A percentile compares a stretch with the other conserved stretches of the same genome.
These are phyloP conservation scores for Micromussa lordhowensis DNA, from an alignment of 92 coral and sea anemone genomes.

Conservation along the genomic window DNA sequence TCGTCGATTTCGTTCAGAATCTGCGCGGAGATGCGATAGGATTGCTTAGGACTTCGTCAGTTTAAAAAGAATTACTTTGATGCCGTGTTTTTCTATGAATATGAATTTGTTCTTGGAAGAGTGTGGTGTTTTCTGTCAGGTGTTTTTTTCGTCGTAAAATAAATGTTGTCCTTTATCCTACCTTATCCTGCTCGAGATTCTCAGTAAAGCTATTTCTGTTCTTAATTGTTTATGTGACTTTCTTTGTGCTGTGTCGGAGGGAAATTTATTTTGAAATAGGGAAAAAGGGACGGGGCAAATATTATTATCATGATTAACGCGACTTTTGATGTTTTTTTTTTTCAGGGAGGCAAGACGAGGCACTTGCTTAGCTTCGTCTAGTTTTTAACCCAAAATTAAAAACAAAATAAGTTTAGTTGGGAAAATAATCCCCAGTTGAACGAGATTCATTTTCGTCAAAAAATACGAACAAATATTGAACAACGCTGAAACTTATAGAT, in stretches of 20 bases:
- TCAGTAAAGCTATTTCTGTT: slow-evolving; percentile 6
- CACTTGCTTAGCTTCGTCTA: no score
- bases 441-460: no score
- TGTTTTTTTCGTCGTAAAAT: slow-evolving; percentile 10
- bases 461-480: no score
- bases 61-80: slow-evolving; percentile 22
- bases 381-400: no score
- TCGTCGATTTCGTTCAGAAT: neutral
- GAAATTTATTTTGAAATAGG: no score
- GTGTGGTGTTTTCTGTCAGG: slow-evolving; percentile 31
- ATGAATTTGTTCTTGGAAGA: neutral
- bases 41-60: slow-evolving; percentile 6
- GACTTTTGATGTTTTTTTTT: no score
- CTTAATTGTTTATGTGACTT: slow-evolving; percentile 28
- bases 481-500: no score
- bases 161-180: slow-evolving; percentile 29
- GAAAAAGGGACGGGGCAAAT: no score
- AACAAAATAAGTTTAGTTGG: no score
- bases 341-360: no score
- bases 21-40: neutral
- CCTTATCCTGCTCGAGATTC: slow-evolving; percentile 15
- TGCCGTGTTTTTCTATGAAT: slow-evolving; percentile 28
- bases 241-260: slow-evolving; percentile 1
- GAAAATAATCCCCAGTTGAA: no score
- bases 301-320: no score